Evolutionary conservation across 2,888 invertebrate species (phyloP).

Genomic region (Sphinx pinastri): DNA sequence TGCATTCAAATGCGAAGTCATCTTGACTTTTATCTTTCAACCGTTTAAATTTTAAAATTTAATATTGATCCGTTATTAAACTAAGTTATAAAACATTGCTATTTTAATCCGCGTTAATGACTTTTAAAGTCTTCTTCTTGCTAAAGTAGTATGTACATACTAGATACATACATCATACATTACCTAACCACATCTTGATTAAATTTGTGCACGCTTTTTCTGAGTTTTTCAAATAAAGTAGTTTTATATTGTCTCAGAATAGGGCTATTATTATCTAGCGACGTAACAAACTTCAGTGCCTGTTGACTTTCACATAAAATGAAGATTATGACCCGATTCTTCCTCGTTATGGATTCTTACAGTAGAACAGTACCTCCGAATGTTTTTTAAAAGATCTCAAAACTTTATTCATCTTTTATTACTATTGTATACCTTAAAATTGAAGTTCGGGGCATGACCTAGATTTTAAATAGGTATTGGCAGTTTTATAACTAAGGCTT

Average conservation of each 20-base stretch:
- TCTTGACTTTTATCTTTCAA: neutral
- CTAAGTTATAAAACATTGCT: too few relatives aligned
- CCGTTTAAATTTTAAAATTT: neutral
- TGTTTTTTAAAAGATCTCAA: conserved; percentile 12
- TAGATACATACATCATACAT: neutral
- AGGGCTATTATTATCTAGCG: conserved; percentile 56
- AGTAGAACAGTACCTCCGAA: conserved; percentile 4
- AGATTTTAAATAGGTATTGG: conserved; percentile 18
- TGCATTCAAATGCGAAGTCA: too few relatives aligned
- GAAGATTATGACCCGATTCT: conserved; percentile 10
- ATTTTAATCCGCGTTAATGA: neutral
- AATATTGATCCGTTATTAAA: neutral
- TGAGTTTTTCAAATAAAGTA: conserved; percentile 61
- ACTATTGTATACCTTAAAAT: conserved; percentile 15
- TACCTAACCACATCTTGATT: neutral
- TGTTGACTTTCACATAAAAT: conserved; percentile 19
- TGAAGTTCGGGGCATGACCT: conserved; percentile 17
- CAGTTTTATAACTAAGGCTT: neutral
- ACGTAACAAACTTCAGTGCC: conserved; percentile 4
- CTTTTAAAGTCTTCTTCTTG: neutral
- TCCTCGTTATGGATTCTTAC: conserved; percentile 14
- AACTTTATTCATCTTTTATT: conserved; percentile 1
- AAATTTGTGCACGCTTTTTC: conserved; percentile 44
- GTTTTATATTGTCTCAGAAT: conserved; percentile 59
- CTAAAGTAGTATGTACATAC: neutral